Base-by-base conservation (phyloP, 2,113 vertebrate species). In the Notarius quadriscutis region DNA sequence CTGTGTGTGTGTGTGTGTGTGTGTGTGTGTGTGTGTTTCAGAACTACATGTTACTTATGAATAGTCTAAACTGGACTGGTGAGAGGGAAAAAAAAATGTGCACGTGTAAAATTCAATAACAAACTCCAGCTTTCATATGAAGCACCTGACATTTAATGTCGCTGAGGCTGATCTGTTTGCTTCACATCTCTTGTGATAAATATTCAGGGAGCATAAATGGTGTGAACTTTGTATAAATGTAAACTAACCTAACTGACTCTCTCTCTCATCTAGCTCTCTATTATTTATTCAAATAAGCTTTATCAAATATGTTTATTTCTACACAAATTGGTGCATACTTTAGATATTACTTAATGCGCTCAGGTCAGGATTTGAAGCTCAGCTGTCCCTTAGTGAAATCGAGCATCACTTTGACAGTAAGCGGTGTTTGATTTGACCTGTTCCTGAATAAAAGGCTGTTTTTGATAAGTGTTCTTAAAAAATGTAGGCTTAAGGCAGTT, bases 91-190 rank as follows among this genome's bases (percentile, higher is more conserved):
- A 15, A 22, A 25, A 5, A 30, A 41, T 78, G 74, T 53, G 74
- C 2, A 8, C 2, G 5, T 79, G 53, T 79, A 8, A 30, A 57
- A 55, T 55, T 55, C 51, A 79, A 79, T 79, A 57, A 79, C 77
- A 77, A 51, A 51, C 25, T 30, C 50, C 12, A 79, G 25, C 51
- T 57, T 79, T 79, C 77, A 80, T 80, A 80, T 80, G 53, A 80
- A 80, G 27, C 77, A 58, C 53, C 77, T 79, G 77, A 30, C 77
- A 79, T 79, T 57, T 79, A 27, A 79, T 79, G 51, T 57, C 53
- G 30, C 51, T 2, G 15, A 79, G 77, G 77, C 77, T 8, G 6
- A 79, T 55, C 77, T 79, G 51, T 57, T 79, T 79, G 51, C 53
- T 79, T 57, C 50, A 79, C 14, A 1, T 55, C 77, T 79, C n/a